A percentile compares a stretch with the other conserved stretches of the same genome.
These are phyloP conservation scores for Alcedo atthis DNA, from an alignment of 2,797 vertebrate genomes.

Conservation along the genomic window DNA sequence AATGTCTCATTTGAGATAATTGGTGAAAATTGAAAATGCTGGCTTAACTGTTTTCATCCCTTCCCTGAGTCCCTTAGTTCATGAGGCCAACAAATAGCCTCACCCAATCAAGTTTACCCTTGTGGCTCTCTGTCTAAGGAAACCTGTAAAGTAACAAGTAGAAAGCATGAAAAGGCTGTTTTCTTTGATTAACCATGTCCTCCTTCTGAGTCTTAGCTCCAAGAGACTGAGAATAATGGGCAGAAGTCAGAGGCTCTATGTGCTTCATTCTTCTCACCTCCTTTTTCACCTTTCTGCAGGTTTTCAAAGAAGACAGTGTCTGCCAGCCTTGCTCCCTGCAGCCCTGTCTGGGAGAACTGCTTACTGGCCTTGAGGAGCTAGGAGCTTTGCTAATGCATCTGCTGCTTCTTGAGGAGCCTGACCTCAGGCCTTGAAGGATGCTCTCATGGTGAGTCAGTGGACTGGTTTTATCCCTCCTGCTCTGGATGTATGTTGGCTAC, in stretches of 20 bases:
- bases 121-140: not conserved
- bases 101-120: not conserved
- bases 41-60: not conserved
- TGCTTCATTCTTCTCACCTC: not conserved
- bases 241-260: not conserved
- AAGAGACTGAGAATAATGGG: not conserved
- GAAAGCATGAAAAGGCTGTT: conserved; percentile 2
- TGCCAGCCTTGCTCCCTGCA: not conserved
- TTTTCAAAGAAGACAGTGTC: not conserved
- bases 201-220: not conserved
- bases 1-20: not conserved
- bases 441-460: not conserved
- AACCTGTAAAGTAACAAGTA: not conserved
- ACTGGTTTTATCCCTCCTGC: not conserved
- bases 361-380: not conserved
- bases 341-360: not conserved
- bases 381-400: not conserved
- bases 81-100: not conserved
- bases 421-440: not conserved
- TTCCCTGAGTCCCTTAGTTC: not conserved
- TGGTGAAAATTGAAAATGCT: not conserved
- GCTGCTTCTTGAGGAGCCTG: not conserved
- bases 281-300: not conserved
- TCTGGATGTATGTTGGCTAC: not conserved
- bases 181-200: not conserved